These are phyloP conservation scores for Nomada ruficornis DNA, from an alignment of 2,888 invertebrate genomes.

Conservation along the genomic window DNA sequence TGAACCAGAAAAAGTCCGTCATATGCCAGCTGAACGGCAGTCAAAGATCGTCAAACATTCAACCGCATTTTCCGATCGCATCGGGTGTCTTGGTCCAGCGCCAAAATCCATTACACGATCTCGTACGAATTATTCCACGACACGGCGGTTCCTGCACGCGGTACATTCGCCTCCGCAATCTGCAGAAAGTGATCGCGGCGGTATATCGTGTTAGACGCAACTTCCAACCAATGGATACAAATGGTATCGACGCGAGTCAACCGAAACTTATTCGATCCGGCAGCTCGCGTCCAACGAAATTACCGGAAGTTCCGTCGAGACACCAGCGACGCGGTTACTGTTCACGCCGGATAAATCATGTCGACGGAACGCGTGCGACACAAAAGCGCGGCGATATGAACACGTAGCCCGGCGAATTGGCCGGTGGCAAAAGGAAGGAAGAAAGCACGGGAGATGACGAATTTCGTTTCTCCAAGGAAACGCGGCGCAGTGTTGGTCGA, in stretches of 20 bases:
- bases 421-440: slow-evolving; percentile 36
- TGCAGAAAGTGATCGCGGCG: background rate
- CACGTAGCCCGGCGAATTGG: slow-evolving; percentile 26
- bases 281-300: slow-evolving; percentile 70
- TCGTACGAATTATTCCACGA: slow-evolving; percentile 53
- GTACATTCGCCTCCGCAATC: slow-evolving; percentile 19
- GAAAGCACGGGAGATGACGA: slow-evolving; percentile 44
- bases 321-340: slow-evolving; percentile 53
- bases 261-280: slow-evolving; percentile 67
- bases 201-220: slow-evolving; percentile 21
- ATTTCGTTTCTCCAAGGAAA: slow-evolving; percentile 17
- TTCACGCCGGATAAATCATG: slow-evolving; percentile 71
- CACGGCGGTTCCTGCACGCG: slow-evolving; percentile 27
- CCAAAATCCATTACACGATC: slow-evolving; percentile 39
- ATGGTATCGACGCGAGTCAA: slow-evolving; percentile 51
- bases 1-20: background rate
- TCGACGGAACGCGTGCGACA: slow-evolving; percentile 58
- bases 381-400: slow-evolving; percentile 64
- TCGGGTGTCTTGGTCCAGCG: slow-evolving; percentile 25
- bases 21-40: background rate
- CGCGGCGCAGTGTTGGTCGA: background rate
- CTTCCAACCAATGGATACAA: slow-evolving; percentile 60
- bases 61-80: slow-evolving; percentile 41
- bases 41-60: slow-evolving; percentile 23
- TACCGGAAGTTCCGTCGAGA: slow-evolving; percentile 66